Base-by-base conservation (phyloP, 2,797 vertebrate genomes). In the Cyclura pinguis region DNA sequence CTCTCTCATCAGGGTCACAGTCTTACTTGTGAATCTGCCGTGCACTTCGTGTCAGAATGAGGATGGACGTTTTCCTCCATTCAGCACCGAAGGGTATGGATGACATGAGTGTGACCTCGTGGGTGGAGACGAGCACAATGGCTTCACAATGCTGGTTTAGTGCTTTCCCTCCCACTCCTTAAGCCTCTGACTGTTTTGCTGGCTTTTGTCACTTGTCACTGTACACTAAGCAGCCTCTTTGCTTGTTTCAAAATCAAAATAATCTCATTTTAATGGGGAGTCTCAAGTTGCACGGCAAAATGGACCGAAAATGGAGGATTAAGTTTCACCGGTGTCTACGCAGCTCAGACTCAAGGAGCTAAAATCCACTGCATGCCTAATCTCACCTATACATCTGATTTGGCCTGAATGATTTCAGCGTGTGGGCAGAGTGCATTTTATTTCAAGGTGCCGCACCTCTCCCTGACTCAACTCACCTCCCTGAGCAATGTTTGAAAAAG, bases 401-500 rank as follows among this genome's bases (percentile, higher is more conserved):
- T 86, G 89, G 84, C 73, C 38, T 29, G 83, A n/a, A 87, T 88
- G 78, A 93, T 94, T 93, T 88, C 90, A 89, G 22, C 55, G 64
- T 73, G 85, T 95, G 95, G 94, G 95, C 90, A 96, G 93, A 90
- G 93, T 57, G 92, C 86, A 92, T 74, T 47, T 47, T 42, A 93
- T 93, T 95, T 94, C 94, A 35, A 84, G 91, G 74, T 62, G 89
- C 96, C 96, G 89, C 96, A 95, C 97, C 97, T 50, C 96, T 86
- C 29, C 92, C 94, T 96, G 95, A 94, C 95, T 96, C 96, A 96
- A 88, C 95, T 95, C 93, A 95, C 95, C 96, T 93, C 89, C 91
- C 84, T 88, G 91, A 78, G 91, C 86, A 96, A 22, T 24, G 76
- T 74, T 86, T 86, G 20, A 74, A 86, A 81, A 73, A 86, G 20